Evolutionary conservation across 2,797 vertebrate genomes (phyloP), one percentile per base, ranked within the genome.

Genomic region (Lithobates pipiens): DNA sequence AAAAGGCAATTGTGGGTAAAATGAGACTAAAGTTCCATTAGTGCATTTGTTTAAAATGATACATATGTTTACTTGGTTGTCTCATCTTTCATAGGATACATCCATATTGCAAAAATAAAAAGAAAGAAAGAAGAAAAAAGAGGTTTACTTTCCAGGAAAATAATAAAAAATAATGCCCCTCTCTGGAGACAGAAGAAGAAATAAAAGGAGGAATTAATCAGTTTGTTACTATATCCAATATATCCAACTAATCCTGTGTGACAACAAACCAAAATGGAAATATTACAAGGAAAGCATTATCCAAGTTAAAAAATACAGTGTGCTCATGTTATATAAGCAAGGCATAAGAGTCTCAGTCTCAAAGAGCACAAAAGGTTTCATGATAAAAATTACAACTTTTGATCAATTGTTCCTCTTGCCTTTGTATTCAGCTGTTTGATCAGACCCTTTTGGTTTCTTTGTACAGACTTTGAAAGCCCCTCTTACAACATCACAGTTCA

Each of bases 351-450:
- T 32, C 65, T 70, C 6, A 61, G 46, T 42, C 61, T 83, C 72
- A 83, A 83, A 83, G 42, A 65, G 65, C 32, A 83, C 68, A 77
- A 83, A 69, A 57, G 74, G 8, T 63, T 83, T 83, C 32, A 69
- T 46, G 44, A 46, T 83, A 83, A 76, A 77, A 77, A 77, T 76
- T 70, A 13, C 76, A 83, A 69, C 82, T 46, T 83, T 65, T 83
- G 73, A 76, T 83, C 82, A 77, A 54, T 69, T 83, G 82, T 70
- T 76, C 63, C 67, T 39, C 74, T 83, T 83, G 82, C 25, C 74
- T 83, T 77, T 83, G 82, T 83, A 83, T 54, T 29, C 61, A 46
- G 65, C 29, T 76, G 82, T 77, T 77, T 77, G 65, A 83, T 83
- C 73, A 83, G 75, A 36, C 44, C 70, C 70, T 74, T 83, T 83